Percentiles rank a stretch among this genome's conserved stretches.
These are phyloP conservation scores for Centropus unirufus DNA, from an alignment of 2,113 vertebrate species.

Conservation along the genomic window DNA sequence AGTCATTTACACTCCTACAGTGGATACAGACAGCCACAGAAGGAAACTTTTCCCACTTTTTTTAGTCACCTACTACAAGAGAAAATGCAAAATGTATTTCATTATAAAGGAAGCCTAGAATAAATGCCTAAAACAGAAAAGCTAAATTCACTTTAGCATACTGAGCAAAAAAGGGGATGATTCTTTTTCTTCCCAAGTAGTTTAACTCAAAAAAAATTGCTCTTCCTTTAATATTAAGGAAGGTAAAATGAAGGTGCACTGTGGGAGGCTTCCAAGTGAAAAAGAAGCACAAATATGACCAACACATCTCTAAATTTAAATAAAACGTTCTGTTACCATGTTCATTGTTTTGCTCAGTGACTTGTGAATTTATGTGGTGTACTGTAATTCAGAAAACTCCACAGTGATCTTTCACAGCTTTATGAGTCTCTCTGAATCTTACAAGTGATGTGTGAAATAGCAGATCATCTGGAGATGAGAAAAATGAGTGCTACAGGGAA, in stretches of 20 bases:
- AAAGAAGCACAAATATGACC: neutral
- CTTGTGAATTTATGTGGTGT: neutral
- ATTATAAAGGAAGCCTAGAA: neutral
- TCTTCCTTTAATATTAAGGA: neutral
- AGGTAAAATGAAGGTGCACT: neutral
- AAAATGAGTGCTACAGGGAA: neutral
- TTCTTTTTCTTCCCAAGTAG: accelerated
- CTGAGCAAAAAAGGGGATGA: accelerated
- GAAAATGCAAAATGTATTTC: neutral
- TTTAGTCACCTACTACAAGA: neutral
- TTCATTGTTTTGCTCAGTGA: neutral
- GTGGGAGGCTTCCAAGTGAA: neutral
- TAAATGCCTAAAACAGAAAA: neutral
- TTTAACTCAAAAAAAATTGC: neutral
- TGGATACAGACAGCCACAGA: neutral
- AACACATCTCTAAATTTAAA: neutral
- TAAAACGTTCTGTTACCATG: neutral
- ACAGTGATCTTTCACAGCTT: neutral
- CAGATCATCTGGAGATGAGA: neutral
- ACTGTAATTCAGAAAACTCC: neutral
- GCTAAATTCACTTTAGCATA: neutral
- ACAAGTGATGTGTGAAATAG: neutral
- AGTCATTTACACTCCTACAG: neutral
- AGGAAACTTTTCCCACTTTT: neutral
- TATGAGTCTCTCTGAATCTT: neutral